Evolutionary conservation across 2,797 vertebrate genomes (phyloP), one percentile per base, ranked within the genome.

Genomic region (Allobates femoralis): DNA sequence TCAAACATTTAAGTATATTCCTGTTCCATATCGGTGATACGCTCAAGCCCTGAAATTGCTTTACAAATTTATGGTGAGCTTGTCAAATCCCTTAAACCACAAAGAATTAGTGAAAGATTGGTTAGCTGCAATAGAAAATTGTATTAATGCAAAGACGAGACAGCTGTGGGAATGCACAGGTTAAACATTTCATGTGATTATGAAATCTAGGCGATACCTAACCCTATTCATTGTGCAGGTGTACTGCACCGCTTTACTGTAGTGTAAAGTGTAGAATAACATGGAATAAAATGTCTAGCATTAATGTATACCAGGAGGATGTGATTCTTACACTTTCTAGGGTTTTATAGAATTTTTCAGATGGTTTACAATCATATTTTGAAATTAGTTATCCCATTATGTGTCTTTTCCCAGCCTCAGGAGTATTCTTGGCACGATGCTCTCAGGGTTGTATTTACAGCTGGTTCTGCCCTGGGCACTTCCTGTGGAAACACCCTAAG

Each of bases 21-120:
- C 32, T 37, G 21, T 56, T 82, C 51, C 23, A 82, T 71, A 56
- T 82, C 30, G 60, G 67, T 60, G 21, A 56, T 26, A 46, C 69
- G 75, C 26, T 4, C 15, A 62, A 83, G n/a, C 19, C 23, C 73
- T 71, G 32, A 58, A 73, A 83, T 83, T 60, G 69, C 55, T 83
- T 55, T 51, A 75, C n/a, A 74, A 83, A 60, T 83, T 56, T 83
- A 75, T 75, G 62, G 34, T 74, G 28, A 26, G 81, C 67, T 75
- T 74, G 71, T 74, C 55, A 62, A 50, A 62, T 83, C 71, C 75
- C 34, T 46, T 23, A 62, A 83, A 50, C 69, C 56, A 51, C 55
- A 60, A 75, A 83, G 37, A 55, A 58, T 58, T 32, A 28, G 19
- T 73, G 21, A n/a, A 51, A 53, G 66, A 56, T 56, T 55, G 30